These are phyloP conservation scores for Parasteatoda tepidariorum DNA, from an alignment of 1,140 invertebrate genomes.

Conservation along the genomic window DNA sequence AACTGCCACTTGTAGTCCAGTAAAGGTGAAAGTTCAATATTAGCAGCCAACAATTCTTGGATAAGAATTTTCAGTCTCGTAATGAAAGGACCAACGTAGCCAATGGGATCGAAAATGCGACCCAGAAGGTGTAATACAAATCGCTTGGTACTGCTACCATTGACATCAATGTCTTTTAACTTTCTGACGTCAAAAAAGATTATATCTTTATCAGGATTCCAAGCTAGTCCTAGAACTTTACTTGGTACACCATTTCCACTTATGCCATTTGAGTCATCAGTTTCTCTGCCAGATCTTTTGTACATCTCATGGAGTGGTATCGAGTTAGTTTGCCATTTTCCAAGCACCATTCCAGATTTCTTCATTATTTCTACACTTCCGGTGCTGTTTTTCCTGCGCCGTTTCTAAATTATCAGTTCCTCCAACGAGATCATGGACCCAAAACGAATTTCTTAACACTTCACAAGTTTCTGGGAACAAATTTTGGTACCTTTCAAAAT, in stretches of 20 bases:
- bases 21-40: not conserved
- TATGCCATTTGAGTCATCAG: not conserved
- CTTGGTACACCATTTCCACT: no score
- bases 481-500: conserved; percentile 3
- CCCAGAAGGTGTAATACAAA: not conserved
- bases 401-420: not conserved
- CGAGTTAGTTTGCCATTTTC: not conserved
- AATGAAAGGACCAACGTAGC: not conserved
- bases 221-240: conserved; percentile 3
- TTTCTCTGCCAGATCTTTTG: not conserved
- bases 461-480: not conserved
- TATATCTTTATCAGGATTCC: not conserved
- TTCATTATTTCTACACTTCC: not conserved
- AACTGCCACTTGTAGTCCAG: not conserved
- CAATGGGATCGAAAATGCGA: not conserved
- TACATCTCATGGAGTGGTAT: not conserved
- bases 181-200: not conserved
- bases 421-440: not conserved
- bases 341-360: not conserved
- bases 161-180: no score
- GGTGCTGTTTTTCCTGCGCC: not conserved
- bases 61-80: not conserved
- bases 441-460: not conserved
- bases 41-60: not conserved
- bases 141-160: not conserved